Percentiles rank a stretch among this genome's conserved stretches.
These are phyloP conservation scores for Ostrea denselamellosa DNA, from an alignment of 1,140 invertebrate genomes.

Conservation along the genomic window DNA sequence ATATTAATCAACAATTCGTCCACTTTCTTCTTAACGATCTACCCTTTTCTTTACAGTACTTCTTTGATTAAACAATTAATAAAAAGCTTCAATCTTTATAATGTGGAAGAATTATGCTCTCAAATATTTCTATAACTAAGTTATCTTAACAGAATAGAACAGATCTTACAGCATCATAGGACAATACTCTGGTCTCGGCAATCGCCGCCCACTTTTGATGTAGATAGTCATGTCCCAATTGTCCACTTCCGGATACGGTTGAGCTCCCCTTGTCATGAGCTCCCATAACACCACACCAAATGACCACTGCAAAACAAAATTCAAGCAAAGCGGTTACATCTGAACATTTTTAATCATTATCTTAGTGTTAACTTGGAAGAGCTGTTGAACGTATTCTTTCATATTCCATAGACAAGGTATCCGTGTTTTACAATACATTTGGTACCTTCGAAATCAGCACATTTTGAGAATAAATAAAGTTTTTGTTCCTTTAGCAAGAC, in stretches of 20 bases:
- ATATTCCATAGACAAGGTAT: no score
- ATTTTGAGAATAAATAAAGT: no score
- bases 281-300: constrained; percentile 97
- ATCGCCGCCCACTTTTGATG: constrained; percentile 89
- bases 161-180: constrained; percentile 82
- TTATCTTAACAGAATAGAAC: background rate
- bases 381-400: no score
- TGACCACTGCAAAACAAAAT: constrained; percentile 83
- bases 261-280: constrained; percentile 90
- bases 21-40: background rate
- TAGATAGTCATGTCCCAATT: constrained; percentile 93
- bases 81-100: no score
- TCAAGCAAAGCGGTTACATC: no score
- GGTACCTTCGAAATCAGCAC: no score
- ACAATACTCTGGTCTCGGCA: constrained; percentile 93
- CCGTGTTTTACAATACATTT: no score
- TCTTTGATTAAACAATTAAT: background rate
- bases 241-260: constrained; percentile 92
- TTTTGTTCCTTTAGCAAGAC: no score
- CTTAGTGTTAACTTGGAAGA: no score
- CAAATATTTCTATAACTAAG: background rate
- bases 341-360: no score
- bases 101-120: background rate
- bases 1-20: no score
- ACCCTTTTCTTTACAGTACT: background rate